Base-by-base conservation (phyloP, 2,888 invertebrate genomes). In the Orthosia gracilis region DNA sequence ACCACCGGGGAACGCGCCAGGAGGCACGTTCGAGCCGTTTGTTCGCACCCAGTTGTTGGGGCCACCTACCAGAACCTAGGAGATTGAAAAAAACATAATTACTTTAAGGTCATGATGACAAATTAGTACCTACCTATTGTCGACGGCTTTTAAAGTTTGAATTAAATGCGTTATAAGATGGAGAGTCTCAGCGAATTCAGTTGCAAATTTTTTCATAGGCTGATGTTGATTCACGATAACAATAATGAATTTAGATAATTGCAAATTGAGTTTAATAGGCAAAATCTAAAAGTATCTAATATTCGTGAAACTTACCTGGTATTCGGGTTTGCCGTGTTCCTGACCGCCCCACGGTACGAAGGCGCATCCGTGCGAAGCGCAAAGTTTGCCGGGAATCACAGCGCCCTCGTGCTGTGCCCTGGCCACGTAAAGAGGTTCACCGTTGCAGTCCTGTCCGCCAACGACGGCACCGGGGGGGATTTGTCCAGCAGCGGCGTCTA, bases 281-380 rank as follows among this genome's bases (percentile, higher is more conserved):
- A 18, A 4, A 58, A 4, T 59, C 47, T 0, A 3, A 69, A 57
- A 31, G 11, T 49, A 40, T 40, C 40, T 40, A 23, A 21, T 61
- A 23, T 59, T 26, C 12, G 31, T 65, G 18, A 18, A 71, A 83
- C 85, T 67, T 85, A 97, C 98, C 97, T 99, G 98, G 90, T 98
- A 99, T 79, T 98, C 97, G 21, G 95, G 92, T 90, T 98, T 98
- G 73, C 97, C 97, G 85, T 98, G 98, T 90, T 99, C 99, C 54
- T 94, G 96, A 23, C 98, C 98, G 5, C 98, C 98, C 98, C 98
- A 99, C 26, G 98, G 97, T 4, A 98, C 94, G 90, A 98, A 98
- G 21, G 98, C 97, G 58, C 97, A 97, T 45, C 98, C 98, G 90
- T 99, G 98, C 18, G 98, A 97, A 11, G 98, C 97, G 69, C 98